Evolutionary conservation across 1,140 invertebrate genomes (phyloP).

Genomic region (Nylanderia fulva): DNA sequence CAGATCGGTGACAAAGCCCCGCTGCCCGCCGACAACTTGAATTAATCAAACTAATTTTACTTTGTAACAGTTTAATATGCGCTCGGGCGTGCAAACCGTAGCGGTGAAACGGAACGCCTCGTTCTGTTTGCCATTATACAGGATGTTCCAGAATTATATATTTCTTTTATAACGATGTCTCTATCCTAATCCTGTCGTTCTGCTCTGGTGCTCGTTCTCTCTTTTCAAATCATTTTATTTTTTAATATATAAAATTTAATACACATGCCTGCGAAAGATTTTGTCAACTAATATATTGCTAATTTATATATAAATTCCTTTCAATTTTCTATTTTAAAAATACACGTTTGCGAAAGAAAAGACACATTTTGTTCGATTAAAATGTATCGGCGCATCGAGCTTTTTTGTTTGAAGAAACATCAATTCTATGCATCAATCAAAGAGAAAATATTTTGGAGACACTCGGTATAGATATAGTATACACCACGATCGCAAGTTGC

Average conservation of each 20-base stretch:
- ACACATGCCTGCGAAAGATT: background rate
- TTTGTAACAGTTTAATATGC: conserved; percentile 59
- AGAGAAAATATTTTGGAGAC: too few relatives aligned
- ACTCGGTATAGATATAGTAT: too few relatives aligned
- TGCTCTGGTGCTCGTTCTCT: background rate
- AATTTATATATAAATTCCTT: background rate
- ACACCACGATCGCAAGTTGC: background rate
- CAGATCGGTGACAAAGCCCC: conserved; percentile 33
- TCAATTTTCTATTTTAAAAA: background rate
- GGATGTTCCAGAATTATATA: background rate
- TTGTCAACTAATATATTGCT: background rate
- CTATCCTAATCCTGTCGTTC: background rate
- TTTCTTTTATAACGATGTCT: background rate
- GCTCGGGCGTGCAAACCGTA: conserved; percentile 36
- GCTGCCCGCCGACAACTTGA: conserved; percentile 38
- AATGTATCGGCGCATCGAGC: too few relatives aligned
- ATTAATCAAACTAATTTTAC: conserved; percentile 60
- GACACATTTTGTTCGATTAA: too few relatives aligned
- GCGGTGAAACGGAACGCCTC: conserved; percentile 23
- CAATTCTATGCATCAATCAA: too few relatives aligned
- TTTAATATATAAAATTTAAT: background rate
- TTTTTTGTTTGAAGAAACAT: too few relatives aligned
- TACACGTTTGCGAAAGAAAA: too few relatives aligned
- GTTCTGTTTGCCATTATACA: background rate
- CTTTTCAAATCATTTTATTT: background rate